Percentiles rank a stretch among this genome's conserved stretches.
These are phyloP conservation scores for Danio aesculapii DNA, from an alignment of 2,797 vertebrate species.

Conservation along the genomic window DNA sequence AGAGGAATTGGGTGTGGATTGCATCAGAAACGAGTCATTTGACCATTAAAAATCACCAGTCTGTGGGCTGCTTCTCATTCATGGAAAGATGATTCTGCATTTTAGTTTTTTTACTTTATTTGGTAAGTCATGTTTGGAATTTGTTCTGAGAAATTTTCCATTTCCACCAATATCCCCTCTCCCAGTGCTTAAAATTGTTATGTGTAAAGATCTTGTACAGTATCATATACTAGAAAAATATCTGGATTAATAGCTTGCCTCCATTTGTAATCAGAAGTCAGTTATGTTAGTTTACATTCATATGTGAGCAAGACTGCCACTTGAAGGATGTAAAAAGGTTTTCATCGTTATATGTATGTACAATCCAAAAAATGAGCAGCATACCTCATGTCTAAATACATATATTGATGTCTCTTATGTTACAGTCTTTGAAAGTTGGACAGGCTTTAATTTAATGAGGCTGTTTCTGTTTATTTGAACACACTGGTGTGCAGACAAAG, in stretches of 20 bases:
- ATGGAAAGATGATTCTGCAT: slow-evolving; percentile 2
- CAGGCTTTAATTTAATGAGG: not conserved
- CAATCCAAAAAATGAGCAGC: not conserved
- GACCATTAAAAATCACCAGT: not conserved
- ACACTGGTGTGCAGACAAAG: not conserved
- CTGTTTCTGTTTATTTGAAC: not conserved
- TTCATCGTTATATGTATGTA: not conserved
- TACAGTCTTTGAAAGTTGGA: not conserved
- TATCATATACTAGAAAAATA: not conserved
- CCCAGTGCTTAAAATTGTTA: not conserved
- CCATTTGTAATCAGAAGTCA: not conserved
- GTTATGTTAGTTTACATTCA: not conserved
- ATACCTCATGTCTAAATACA: not conserved
- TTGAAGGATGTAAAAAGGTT: not conserved
- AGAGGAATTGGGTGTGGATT: not conserved
- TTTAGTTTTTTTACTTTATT: not conserved
- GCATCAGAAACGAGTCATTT: not conserved
- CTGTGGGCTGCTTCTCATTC: not conserved
- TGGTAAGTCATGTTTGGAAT: not conserved
- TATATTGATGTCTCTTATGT: not conserved
- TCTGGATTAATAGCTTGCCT: not conserved
- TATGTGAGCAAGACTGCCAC: not conserved
- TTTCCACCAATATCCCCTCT: not conserved
- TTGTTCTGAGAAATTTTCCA: not conserved
- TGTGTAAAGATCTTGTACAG: not conserved